Base-by-base conservation (phyloP, 2,888 invertebrate genomes). In the Rhimphoctona megacephalus region DNA sequence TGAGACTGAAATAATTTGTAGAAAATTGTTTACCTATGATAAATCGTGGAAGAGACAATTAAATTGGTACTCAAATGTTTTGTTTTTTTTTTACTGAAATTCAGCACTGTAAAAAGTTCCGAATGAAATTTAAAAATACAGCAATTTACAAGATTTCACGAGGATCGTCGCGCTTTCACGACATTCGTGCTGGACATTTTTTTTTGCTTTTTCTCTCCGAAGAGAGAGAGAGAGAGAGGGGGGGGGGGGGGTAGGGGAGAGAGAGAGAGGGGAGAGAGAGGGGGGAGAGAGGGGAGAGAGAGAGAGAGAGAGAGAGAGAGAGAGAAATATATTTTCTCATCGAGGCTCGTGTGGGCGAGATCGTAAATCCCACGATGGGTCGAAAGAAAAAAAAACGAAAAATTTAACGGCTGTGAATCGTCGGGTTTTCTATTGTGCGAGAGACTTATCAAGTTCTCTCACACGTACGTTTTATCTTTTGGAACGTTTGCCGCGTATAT, bases 301-400 rank as follows among this genome's bases (percentile, higher is more conserved):
- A n/a, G n/a, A n/a, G n/a, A n/a, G 39, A 39, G 39, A 39, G 39
- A 39, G 7, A 39, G 7, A 9, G 3, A 9, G 33, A 49, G 19
- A 8, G 11, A 14, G 5, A 49, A 30, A 49, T 33, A 49, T 49
- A 49, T 49, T 61, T 76, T 81, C 72, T 85, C 81, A 64, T 84
- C 69, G 74, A 57, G 82, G 25, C 64, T 61, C 90, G 89, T 49
- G 33, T 73, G 70, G 49, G 69, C 81, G 61, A 57, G 54, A 76
- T 79, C 84, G 83, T 90, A 92, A 93, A 92, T 93, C 92, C 90
- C 88, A 87, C 92, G 89, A 91, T 90, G 89, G 90, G 17, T 30
- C 25, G 61, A 17, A 4, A 39, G 30, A 61, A 57, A 73, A 74
- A 36, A 67, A 64, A 49, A 33, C 30, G 17, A 87, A 86, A 90